These are phyloP conservation scores for Saccostrea glomerata DNA, from an alignment of 1,140 invertebrate species.

Conservation along the genomic window DNA sequence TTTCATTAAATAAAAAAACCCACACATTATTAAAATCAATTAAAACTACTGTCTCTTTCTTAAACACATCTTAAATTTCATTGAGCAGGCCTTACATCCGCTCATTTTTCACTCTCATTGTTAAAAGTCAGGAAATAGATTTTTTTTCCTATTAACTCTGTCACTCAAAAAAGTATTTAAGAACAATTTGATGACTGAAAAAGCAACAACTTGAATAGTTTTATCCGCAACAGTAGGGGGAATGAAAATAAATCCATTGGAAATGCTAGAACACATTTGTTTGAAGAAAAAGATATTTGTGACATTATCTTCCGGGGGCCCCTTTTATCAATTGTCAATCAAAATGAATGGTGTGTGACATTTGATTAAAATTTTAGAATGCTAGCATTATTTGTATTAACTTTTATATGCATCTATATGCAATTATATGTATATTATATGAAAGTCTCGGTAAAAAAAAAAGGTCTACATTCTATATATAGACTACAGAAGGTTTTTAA, in stretches of 20 bases:
- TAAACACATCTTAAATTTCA: conserved; percentile 32
- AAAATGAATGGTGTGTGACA: not conserved
- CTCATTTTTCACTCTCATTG: conserved; percentile 34
- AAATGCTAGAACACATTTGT: not conserved
- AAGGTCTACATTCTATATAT: too few species aligned
- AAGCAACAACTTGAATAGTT: conserved; percentile 25
- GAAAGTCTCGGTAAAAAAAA: not conserved
- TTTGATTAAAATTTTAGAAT: not conserved
- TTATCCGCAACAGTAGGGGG: conserved; percentile 17
- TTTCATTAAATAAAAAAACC: conserved; percentile 30
- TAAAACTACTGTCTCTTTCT: conserved; percentile 36
- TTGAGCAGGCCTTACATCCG: conserved; percentile 8
- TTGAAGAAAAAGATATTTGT: not conserved
- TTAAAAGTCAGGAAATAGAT: conserved; percentile 34
- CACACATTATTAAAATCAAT: conserved; percentile 32
- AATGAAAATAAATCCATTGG: conserved; percentile 19
- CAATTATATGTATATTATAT: not conserved
- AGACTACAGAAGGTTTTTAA: too few species aligned
- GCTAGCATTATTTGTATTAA: not conserved
- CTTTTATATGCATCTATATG: not conserved
- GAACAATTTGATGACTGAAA: conserved; percentile 29
- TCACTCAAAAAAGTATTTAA: conserved; percentile 30
- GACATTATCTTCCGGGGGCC: not conserved
- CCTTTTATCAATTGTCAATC: not conserved
- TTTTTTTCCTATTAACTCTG: conserved; percentile 31